Percentiles rank a stretch among this genome's conserved stretches.
Evolutionary conservation across 2,797 vertebrate species (phyloP).

Genomic region (Arrhamphus sclerolepis): DNA sequence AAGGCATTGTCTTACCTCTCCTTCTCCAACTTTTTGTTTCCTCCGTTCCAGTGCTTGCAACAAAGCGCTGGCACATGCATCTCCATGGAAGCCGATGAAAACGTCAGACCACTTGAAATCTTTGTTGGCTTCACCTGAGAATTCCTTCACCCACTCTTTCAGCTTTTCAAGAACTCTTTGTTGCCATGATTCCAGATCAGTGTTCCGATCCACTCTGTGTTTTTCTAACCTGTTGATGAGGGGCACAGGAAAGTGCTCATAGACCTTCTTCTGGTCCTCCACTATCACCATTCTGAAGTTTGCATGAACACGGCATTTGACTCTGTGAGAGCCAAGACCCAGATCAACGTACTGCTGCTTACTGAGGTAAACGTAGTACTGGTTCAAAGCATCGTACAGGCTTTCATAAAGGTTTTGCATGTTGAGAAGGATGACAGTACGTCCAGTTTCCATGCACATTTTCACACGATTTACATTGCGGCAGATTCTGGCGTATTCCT

Average conservation of each 20-base stretch:
- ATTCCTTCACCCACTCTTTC: conserved; percentile 69
- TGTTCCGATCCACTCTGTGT: conserved; percentile 81
- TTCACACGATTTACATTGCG: conserved; percentile 84
- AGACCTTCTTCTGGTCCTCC: conserved; percentile 84
- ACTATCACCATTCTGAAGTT: conserved; percentile 81
- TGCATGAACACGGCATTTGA: conserved; percentile 82
- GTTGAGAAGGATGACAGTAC: conserved; percentile 82
- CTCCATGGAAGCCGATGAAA: conserved; percentile 81
- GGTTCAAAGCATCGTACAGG: conserved; percentile 84
- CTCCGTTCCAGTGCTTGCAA: conserved; percentile 70
- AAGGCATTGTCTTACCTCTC: conserved; percentile 1
- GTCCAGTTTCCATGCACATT: conserved; percentile 85
- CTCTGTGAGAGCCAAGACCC: conserved; percentile 85
- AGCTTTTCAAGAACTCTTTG: conserved; percentile 68
- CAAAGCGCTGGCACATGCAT: conserved; percentile 78
- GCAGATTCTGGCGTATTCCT: conserved; percentile 84
- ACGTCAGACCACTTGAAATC: conserved; percentile 71
- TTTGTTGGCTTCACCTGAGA: conserved; percentile 29
- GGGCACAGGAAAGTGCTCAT: conserved; percentile 81
- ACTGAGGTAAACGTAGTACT: conserved; percentile 84
- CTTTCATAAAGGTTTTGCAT: conserved; percentile 86
- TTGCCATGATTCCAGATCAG: conserved; percentile 76
- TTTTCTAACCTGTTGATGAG: conserved; percentile 86
- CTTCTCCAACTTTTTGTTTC: not conserved
- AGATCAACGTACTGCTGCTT: conserved; percentile 83